These are phyloP conservation scores for Drosophila colorata DNA, from an alignment of 2,888 invertebrate genomes.

Conservation along the genomic window DNA sequence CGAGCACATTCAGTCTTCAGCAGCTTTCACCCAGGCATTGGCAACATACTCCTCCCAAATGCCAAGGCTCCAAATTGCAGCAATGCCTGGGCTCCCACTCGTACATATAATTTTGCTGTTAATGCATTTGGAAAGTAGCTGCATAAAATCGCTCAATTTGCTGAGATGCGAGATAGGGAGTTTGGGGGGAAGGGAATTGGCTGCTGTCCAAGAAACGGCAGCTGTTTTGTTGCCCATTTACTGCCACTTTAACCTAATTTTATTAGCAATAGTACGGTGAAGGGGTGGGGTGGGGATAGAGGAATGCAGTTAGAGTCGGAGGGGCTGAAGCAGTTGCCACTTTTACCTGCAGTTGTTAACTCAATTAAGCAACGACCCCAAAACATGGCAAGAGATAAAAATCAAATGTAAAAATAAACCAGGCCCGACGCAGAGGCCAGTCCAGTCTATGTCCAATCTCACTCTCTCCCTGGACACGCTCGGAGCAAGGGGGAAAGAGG, in stretches of 20 bases:
- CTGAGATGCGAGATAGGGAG: background rate
- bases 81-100: slow-evolving; percentile 7
- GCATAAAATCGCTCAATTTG: slow-evolving; percentile 59
- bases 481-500: background rate
- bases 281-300: background rate
- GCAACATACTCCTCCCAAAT: slow-evolving; percentile 24
- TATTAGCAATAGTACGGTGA: slow-evolving; percentile 48
- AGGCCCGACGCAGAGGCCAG: slow-evolving; percentile 10
- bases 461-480: slow-evolving; percentile 20
- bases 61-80: slow-evolving; percentile 6
- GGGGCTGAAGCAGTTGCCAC: slow-evolving; percentile 34
- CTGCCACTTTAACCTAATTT: slow-evolving; percentile 79
- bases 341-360: slow-evolving; percentile 64
- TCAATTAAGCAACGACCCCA: slow-evolving; percentile 68
- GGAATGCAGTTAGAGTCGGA: background rate
- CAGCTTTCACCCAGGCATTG: slow-evolving; percentile 49
- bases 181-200: slow-evolving; percentile 1
- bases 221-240: slow-evolving; percentile 68
- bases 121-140: slow-evolving; percentile 64
- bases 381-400: slow-evolving; percentile 54
- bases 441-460: slow-evolving; percentile 33
- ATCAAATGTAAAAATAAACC: slow-evolving; percentile 55
- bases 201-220: slow-evolving; percentile 39
- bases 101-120: slow-evolving; percentile 46
- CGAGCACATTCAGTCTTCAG: slow-evolving; percentile 10